phyloP scores from a whole-genome alignment of 2,888 invertebrate species.

The Congeria kusceri region DNA sequence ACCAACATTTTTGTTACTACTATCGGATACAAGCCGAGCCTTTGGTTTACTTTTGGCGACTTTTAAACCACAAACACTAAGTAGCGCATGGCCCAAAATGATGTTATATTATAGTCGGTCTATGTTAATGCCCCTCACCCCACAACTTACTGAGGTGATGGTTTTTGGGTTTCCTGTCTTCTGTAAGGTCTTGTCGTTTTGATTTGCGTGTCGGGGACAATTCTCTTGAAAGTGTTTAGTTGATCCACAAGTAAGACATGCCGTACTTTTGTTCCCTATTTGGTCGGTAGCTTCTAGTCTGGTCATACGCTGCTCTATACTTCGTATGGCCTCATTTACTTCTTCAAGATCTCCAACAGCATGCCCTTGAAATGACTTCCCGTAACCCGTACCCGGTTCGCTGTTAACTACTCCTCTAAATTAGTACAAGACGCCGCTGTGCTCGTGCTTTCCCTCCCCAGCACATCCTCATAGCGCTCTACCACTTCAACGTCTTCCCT shows the following conservation, averaged over 20 bases:
- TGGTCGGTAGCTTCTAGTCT: background rate
- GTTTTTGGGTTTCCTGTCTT: slow-evolving; percentile 18
- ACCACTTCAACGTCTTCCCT: slow-evolving; percentile 33
- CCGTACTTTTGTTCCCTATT: background rate
- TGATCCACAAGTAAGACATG: slow-evolving; percentile 11
- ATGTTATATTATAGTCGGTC: slow-evolving; percentile 16
- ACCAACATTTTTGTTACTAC: too few relatives aligned
- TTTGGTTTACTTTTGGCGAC: too few relatives aligned
- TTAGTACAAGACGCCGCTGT: background rate
- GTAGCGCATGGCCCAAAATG: too few relatives aligned
- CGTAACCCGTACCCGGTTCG: background rate
- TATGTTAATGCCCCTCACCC: slow-evolving; percentile 3
- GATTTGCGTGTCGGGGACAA: background rate
- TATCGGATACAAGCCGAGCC: too few relatives aligned
- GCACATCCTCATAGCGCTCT: slow-evolving; percentile 30
- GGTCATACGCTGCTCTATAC: slow-evolving; percentile 2
- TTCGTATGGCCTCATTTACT: background rate
- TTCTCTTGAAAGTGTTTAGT: slow-evolving; percentile 4
- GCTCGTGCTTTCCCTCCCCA: background rate
- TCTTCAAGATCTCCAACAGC: background rate
- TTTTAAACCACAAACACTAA: too few relatives aligned
- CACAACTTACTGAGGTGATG: slow-evolving; percentile 34
- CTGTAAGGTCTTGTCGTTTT: background rate
- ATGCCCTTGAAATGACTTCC: background rate
- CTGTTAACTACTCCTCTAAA: background rate